Conservation (phyloP, 2,113 vertebrate genomes). For the Probosciger aterrimus region DNA sequence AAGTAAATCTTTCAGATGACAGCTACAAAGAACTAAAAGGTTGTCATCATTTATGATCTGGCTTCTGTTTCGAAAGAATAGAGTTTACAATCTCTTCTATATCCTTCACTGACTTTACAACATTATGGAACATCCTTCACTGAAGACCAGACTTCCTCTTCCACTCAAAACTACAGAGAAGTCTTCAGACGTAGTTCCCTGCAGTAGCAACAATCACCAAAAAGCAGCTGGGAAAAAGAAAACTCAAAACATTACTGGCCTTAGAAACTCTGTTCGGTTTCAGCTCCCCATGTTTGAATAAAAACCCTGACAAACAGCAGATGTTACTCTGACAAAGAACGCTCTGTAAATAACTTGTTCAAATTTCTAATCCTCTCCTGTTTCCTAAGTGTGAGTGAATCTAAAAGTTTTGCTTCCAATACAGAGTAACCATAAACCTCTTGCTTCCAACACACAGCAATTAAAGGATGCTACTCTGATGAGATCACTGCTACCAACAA, state of each 20-base stretch:
- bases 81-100: not conserved
- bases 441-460: not conserved
- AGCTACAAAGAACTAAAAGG: not conserved
- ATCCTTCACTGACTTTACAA: not conserved
- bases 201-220: not conserved
- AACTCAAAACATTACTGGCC: not conserved
- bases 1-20: not conserved
- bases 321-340: not conserved
- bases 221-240: slow-evolving; percentile 3
- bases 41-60: not conserved
- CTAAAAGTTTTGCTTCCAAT: not conserved
- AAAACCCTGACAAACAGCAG: not conserved
- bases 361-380: not conserved
- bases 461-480: not conserved
- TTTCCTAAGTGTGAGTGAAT: not conserved
- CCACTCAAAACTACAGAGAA: not conserved
- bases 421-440: not conserved
- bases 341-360: slow-evolving; percentile 5
- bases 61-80: not conserved
- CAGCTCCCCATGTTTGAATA: not conserved
- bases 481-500: slow-evolving; percentile 11
- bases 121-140: not conserved
- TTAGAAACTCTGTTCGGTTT: not conserved
- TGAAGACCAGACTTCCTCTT: not conserved
- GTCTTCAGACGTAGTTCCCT: not conserved